phyloP scores from a whole-genome alignment of 2,797 vertebrate species.

The Calcarius lapponicus region DNA sequence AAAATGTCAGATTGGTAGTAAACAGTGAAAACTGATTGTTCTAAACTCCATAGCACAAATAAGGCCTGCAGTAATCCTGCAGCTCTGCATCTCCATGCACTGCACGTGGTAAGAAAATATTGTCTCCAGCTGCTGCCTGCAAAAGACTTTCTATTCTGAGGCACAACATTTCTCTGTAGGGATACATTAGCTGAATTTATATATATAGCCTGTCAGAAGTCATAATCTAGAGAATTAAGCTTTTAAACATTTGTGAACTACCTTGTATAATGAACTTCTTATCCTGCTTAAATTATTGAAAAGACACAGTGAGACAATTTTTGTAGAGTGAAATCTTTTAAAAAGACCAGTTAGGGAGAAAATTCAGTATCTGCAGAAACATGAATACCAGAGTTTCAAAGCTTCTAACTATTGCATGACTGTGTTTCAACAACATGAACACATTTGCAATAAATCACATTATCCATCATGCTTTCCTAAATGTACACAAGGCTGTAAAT shows the following conservation, averaged over 20 bases:
- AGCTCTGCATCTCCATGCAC: neutral
- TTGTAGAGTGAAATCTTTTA: conserved; percentile 12
- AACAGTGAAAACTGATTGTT: neutral
- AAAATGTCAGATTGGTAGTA: neutral
- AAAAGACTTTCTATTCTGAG: neutral
- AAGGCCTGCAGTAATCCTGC: neutral
- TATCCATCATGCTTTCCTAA: neutral
- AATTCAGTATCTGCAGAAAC: conserved; percentile 3
- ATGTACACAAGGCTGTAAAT: neutral
- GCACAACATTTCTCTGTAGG: neutral
- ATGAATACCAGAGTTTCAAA: neutral
- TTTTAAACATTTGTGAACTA: conserved; percentile 19
- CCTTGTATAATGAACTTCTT: conserved; percentile 2
- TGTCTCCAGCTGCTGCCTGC: conserved; percentile 11
- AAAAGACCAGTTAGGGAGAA: conserved; percentile 9
- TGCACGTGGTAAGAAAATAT: neutral
- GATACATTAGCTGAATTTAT: neutral
- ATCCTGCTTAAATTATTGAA: neutral
- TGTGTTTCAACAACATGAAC: neutral
- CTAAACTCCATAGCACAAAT: neutral
- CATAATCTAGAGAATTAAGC: conserved; percentile 8
- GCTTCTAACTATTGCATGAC: neutral
- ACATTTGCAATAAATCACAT: neutral
- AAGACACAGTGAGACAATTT: conserved; percentile 22
- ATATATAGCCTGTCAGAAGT: neutral